Percentiles rank a stretch among this genome's conserved stretches.
Conservation (phyloP, 2,888 invertebrate genomes). For the Lasioglossum oenotherae region DNA sequence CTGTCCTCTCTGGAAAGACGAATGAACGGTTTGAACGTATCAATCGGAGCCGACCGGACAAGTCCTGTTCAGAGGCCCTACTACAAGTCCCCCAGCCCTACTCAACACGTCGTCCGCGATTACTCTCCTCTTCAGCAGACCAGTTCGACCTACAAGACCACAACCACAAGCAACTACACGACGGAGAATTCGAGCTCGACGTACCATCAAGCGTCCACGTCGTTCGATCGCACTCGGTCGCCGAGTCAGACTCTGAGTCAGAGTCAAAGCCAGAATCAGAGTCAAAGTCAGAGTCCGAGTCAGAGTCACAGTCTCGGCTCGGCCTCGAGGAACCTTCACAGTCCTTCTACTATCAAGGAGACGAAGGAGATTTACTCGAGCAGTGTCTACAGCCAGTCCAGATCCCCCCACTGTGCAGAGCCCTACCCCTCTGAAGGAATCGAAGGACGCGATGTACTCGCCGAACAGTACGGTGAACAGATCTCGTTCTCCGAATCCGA, state of each 20-base stretch:
- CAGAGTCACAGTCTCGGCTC: conserved; percentile 64
- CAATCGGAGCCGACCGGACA: conserved; percentile 59
- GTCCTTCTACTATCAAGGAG: conserved; percentile 78
- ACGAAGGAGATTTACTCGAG: conserved; percentile 79
- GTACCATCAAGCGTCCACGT: conserved; percentile 70
- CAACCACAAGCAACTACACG: conserved; percentile 68
- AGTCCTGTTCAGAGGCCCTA: conserved; percentile 75
- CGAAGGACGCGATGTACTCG: conserved; percentile 77
- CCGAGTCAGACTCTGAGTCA: conserved; percentile 71
- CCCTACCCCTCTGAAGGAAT: conserved; percentile 78
- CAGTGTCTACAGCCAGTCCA: conserved; percentile 67
- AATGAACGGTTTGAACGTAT: conserved; percentile 78
- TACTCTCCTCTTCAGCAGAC: conserved; percentile 67
- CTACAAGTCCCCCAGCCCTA: conserved; percentile 78
- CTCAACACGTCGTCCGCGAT: conserved; percentile 65
- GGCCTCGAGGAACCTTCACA: conserved; percentile 69
- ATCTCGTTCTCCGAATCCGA: conserved; percentile 75
- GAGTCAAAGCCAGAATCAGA: conserved; percentile 57
- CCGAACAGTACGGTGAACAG: conserved; percentile 75
- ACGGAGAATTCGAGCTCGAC: conserved; percentile 69
- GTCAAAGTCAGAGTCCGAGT: conserved; percentile 1
- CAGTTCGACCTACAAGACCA: conserved; percentile 72
- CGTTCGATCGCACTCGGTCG: conserved; percentile 74
- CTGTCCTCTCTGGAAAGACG: conserved; percentile 79
- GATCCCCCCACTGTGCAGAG: conserved; percentile 74